Base-by-base conservation (phyloP, 2,888 invertebrate genomes). In the Meiosimyza platycephala region DNA sequence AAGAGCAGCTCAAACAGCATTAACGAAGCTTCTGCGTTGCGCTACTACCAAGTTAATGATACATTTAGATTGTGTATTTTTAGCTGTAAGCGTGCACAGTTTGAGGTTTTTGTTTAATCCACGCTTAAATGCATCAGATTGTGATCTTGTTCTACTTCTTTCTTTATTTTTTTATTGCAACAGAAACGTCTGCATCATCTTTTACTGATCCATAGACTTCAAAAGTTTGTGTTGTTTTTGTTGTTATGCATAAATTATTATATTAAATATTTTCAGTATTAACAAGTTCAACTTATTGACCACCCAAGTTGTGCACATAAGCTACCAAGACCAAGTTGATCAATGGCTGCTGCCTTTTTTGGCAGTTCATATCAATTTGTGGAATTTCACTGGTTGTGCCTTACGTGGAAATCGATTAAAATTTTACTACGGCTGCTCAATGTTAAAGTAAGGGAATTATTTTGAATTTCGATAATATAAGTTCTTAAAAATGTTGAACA, bases 201-300 rank as follows among this genome's bases (percentile, higher is more conserved):
- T 13, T 48, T 16, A 63, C 40, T 63, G 47, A 70, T 54, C 70
- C 54, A 70, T 70, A 55, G 54, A 11, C 62, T 54, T 62, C 70
- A 54, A 18, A 55, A 33, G 55, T 13, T 55, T 33, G 54, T 47
- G 16, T 55, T 69, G 60, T 60, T 60, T 16, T 13, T 51, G 33
- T 51, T 22, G 59, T 47, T 55, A 47, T 70, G 70, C 52, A 70
- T 63, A 63, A 54, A 63, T 63, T 63, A 54, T 33, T 70, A 50
- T 51, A 48, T 60, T 60, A 69, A n/a, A 50, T 69, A 12, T 50
- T 33, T 64, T 64, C 28, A 7, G 6, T 9, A 40, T 9, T 6
- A 40, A 7, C 40, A 40, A 40, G 52, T 11, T 47, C 52, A 15
- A 13, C 40, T 15, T 40, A 63, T n/a, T 16, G 63, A 40, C 70